Conservation (phyloP, 2,888 invertebrate genomes). For the Ligdia adustata region DNA sequence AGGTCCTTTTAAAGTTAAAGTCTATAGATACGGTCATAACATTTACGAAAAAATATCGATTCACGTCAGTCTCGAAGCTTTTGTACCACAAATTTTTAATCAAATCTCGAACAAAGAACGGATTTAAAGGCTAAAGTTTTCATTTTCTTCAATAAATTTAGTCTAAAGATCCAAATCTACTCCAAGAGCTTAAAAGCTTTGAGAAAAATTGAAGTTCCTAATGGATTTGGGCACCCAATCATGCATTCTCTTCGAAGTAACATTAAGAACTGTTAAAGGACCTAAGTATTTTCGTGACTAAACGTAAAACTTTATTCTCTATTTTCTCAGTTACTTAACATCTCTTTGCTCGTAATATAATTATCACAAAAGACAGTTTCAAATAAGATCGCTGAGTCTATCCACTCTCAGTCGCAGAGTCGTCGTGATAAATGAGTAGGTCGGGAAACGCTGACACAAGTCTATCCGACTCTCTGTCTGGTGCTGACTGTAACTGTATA, state of each 20-base stretch:
- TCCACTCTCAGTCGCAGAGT: conserved; percentile 28
- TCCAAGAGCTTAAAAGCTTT: conserved; percentile 7
- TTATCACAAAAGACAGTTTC: not conserved
- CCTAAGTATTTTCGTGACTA: conserved; percentile 4
- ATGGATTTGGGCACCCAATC: conserved; percentile 34
- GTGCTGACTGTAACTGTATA: conserved; percentile 64
- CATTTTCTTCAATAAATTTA: conserved; percentile 4
- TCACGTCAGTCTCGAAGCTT: no score
- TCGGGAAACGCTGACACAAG: conserved; percentile 37
- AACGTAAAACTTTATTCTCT: conserved; percentile 3
- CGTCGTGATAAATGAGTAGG: conserved; percentile 34
- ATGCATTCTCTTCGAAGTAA: conserved; percentile 24
- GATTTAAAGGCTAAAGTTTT: conserved; percentile 2
- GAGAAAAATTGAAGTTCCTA: conserved; percentile 25
- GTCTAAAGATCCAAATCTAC: conserved; percentile 10
- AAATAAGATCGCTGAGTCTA: not conserved
- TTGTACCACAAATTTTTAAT: no score
- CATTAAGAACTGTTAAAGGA: conserved; percentile 1
- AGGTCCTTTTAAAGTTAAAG: no score
- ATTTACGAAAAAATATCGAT: no score
- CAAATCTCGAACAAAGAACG: not conserved
- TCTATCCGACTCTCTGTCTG: conserved; percentile 46
- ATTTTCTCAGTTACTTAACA: not conserved
- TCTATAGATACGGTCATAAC: no score
- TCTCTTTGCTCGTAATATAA: not conserved